Evolutionary conservation across 2,888 invertebrate species (phyloP).

Genomic region (Lymantria dispar): DNA sequence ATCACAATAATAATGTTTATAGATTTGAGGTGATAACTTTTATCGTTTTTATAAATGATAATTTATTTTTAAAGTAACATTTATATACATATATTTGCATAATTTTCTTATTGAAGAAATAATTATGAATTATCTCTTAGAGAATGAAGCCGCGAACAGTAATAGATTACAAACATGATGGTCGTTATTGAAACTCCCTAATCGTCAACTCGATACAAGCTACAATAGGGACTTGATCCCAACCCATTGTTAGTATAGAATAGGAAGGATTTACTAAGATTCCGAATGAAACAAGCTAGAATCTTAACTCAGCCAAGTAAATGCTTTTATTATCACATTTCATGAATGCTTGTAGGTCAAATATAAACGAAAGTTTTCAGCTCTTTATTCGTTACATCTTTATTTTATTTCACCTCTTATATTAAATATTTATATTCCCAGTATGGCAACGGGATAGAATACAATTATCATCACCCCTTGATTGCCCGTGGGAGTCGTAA

Average conservation of each 20-base stretch:
- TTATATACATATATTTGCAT: slow-evolving; percentile 2
- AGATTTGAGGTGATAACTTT: too few relatives aligned
- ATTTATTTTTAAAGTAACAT: too few relatives aligned
- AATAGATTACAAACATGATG: slow-evolving; percentile 45
- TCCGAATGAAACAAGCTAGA: slow-evolving; percentile 68
- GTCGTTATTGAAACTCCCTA: slow-evolving; percentile 63
- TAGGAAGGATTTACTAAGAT: slow-evolving; percentile 67
- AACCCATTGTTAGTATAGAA: slow-evolving; percentile 67
- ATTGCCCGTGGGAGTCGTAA: too few relatives aligned
- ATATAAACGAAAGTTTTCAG: slow-evolving; percentile 44
- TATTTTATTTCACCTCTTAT: too few relatives aligned
- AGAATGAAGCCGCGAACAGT: too few relatives aligned
- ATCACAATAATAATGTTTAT: too few relatives aligned
- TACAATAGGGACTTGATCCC: slow-evolving; percentile 65
- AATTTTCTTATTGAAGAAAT: too few relatives aligned
- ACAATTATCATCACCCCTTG: too few relatives aligned
- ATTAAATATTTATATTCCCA: too few relatives aligned
- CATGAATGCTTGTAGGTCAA: slow-evolving; percentile 44
- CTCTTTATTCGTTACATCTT: background rate
- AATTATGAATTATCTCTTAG: too few relatives aligned
- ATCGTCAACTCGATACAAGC: slow-evolving; percentile 66
- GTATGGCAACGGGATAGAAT: too few relatives aligned
- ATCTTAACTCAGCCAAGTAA: slow-evolving; percentile 55
- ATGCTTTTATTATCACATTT: slow-evolving; percentile 65
- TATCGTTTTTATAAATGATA: too few relatives aligned